phyloP scores from a whole-genome alignment of 2,888 invertebrate genomes.

The Colostygia pectinataria region DNA sequence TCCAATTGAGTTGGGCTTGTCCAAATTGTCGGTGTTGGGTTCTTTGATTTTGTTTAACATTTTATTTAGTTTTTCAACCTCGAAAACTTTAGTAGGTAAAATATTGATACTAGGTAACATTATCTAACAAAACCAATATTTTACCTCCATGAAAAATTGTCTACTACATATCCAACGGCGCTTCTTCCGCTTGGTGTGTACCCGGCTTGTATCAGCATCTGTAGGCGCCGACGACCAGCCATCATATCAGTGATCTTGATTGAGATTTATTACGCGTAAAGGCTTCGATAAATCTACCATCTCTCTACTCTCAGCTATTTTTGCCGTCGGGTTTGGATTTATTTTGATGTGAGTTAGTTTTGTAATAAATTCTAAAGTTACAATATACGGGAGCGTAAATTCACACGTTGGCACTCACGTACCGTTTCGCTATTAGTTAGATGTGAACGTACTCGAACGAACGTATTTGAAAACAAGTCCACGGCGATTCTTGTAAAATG shows the following conservation, averaged over 20 bases:
- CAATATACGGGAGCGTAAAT: slow-evolving; percentile 10
- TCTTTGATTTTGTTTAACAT: too few relatives aligned
- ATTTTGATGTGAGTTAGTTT: slow-evolving; percentile 9
- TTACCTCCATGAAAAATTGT: too few relatives aligned
- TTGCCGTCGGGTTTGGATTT: slow-evolving; percentile 19
- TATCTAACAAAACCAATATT: too few relatives aligned
- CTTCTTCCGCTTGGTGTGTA: slow-evolving; percentile 8
- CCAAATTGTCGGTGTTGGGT: too few relatives aligned
- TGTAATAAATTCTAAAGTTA: slow-evolving; percentile 16
- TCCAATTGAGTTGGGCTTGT: too few relatives aligned
- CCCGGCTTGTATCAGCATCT: slow-evolving; percentile 38
- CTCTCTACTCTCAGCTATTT: slow-evolving; percentile 16
- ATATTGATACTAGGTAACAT: too few relatives aligned
- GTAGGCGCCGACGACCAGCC: slow-evolving; percentile 50
- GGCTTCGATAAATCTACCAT: slow-evolving; percentile 39
- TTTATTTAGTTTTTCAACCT: too few relatives aligned
- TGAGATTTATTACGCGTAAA: slow-evolving; percentile 76
- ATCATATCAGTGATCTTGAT: slow-evolving; percentile 75
- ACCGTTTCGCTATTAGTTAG: too few relatives aligned
- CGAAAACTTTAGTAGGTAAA: too few relatives aligned
- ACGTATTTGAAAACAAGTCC: too few relatives aligned
- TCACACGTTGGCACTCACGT: not conserved
- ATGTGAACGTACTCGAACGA: too few relatives aligned
- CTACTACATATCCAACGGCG: slow-evolving; percentile 14
- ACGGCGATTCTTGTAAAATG: too few relatives aligned